Evolutionary conservation across 2,797 vertebrate species (phyloP).

Genomic region (Euphonia xanthogaster): DNA sequence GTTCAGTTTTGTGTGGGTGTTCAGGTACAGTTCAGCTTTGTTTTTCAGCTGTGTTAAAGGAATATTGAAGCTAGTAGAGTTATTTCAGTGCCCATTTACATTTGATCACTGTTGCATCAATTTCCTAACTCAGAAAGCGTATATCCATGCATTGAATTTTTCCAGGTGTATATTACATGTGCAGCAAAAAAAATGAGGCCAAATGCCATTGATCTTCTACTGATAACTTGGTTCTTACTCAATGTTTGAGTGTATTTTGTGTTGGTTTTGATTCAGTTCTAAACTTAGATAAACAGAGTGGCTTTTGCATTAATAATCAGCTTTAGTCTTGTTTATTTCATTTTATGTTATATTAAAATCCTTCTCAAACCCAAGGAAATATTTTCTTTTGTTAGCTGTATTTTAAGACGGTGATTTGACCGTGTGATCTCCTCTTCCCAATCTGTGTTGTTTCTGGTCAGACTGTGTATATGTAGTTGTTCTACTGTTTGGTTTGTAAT

Average conservation of each 20-base stretch:
- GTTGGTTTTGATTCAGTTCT: neutral
- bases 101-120: neutral
- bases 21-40: neutral
- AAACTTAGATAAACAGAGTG: neutral
- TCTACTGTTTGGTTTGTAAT: slow-evolving; percentile 26
- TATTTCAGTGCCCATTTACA: neutral
- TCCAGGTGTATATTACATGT: neutral
- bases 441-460: neutral
- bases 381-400: neutral
- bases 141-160: neutral
- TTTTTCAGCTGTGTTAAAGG: neutral
- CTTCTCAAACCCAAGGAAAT: neutral
- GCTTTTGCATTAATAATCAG: neutral
- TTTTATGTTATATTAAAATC: neutral
- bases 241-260: neutral
- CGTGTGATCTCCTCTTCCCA: neutral
- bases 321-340: neutral
- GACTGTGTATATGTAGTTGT: neutral
- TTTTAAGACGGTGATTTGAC: neutral
- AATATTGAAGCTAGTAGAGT: neutral
- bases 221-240: neutral
- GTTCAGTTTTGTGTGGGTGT: neutral
- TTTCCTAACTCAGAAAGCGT: neutral
- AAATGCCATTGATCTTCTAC: neutral
- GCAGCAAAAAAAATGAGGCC: neutral